Evolutionary conservation across 1,140 invertebrate species (phyloP), one percentile per base, ranked within the genome.

Genomic region (Solen grandis): DNA sequence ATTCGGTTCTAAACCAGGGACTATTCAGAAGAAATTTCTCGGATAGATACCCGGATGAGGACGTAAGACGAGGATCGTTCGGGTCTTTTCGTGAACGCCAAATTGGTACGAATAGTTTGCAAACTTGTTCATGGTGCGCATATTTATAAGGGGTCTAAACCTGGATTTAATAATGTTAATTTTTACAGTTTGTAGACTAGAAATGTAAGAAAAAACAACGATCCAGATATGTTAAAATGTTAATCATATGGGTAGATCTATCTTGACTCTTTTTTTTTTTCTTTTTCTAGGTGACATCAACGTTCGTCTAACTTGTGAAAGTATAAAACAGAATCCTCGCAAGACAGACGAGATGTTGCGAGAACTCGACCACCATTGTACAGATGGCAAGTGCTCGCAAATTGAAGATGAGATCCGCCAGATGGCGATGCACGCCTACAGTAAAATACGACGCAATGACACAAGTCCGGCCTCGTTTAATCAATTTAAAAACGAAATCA

Each of bases 341-440:
- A 63, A 65, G 33, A 70, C 59, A 25, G 57, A 80, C 0, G 77
- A 80, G n/a, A 72, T 80, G 5, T 33, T 80, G 5, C 36, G 41
- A 29, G 77, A 80, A 25, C 41, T 80, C 5, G 59, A 80, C n/a
- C 77, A 80, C 33, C 68, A 80, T 27, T 35, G 69, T 55, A 80
- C 52, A 36, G 50, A 80, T 10, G 69, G 77, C 29, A 73, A 73
- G 65, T 80, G 77, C 54, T 31, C 55, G 3, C 35, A 73, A 54
- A 73, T 80, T 33, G 77, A 80, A 31, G 66, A 80, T 2, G 77
- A 80, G 41, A 80, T 80, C 33, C 55, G 36, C 0, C 33, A 52
- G 2, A 80, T 80, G 77, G 77, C 77, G 5, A 80, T 72, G 59
- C 57, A 73, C 35, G 77, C 77, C 35, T 80, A 72, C 68, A 73